phyloP scores from a whole-genome alignment of 1,140 invertebrate genomes.

The Schlechtendalia chinensis region DNA sequence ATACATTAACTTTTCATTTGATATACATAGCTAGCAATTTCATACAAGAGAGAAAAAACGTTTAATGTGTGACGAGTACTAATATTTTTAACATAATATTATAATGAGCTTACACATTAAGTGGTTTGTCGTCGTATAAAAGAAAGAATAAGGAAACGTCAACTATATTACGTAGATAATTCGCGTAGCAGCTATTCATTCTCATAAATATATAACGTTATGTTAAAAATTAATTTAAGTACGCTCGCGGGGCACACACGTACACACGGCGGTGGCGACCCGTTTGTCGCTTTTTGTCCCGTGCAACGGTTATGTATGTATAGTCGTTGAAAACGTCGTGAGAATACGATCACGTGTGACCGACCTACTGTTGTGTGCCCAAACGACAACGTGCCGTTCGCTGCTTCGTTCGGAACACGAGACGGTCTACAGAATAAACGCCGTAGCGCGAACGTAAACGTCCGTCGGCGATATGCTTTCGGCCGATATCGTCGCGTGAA shows the following conservation, averaged over 20 bases:
- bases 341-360: too few relatives aligned
- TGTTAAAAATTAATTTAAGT: neutral
- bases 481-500: too few relatives aligned
- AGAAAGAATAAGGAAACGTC: neutral
- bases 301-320: too few relatives aligned
- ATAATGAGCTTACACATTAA: neutral
- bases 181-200: neutral
- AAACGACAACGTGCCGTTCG: too few relatives aligned
- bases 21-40: neutral
- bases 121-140: neutral
- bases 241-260: neutral
- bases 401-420: too few relatives aligned
- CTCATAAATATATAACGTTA: neutral
- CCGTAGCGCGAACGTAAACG: too few relatives aligned
- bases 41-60: neutral
- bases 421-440: too few relatives aligned
- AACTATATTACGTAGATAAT: neutral
- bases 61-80: neutral
- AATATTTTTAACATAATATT: slow-evolving; percentile 1
- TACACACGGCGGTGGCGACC: too few relatives aligned
- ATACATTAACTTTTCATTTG: neutral
- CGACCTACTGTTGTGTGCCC: too few relatives aligned
- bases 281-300: too few relatives aligned
- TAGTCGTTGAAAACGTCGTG: too few relatives aligned
- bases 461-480: too few relatives aligned